A percentile compares a stretch with the other conserved stretches of the same genome.
Evolutionary conservation across 2,113 vertebrate genomes (phyloP).

Genomic region (Serinus canaria): DNA sequence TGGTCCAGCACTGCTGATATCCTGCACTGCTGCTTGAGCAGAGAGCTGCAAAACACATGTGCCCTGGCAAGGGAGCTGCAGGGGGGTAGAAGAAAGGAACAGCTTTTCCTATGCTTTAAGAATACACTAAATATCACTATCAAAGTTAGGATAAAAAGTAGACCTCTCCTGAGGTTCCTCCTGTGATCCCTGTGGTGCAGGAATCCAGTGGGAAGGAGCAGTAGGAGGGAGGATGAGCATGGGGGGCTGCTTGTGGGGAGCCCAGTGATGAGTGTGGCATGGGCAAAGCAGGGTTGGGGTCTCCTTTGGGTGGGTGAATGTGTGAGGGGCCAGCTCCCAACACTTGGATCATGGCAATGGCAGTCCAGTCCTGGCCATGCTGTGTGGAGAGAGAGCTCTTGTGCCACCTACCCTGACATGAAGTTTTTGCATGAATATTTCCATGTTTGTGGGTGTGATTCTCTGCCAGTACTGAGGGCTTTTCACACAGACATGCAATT

Average conservation of each 20-base stretch:
- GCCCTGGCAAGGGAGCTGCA: not conserved
- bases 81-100: not conserved
- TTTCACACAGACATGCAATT: not conserved
- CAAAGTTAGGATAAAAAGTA: not conserved
- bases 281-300: not conserved
- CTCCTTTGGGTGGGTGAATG: not conserved
- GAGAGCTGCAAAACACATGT: not conserved
- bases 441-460: accelerated
- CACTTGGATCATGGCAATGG: not conserved
- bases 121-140: not conserved
- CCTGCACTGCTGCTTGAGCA: not conserved
- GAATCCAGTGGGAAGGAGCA: not conserved
- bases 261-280: accelerated
- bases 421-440: not conserved
- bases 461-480: not conserved
- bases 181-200: accelerated
- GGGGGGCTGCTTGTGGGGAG: not conserved
- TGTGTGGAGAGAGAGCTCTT: not conserved
- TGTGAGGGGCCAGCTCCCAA: not conserved
- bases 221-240: not conserved
- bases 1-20: not conserved
- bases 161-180: not conserved
- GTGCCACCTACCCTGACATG: not conserved
- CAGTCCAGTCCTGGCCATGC: not conserved
- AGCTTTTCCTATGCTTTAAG: not conserved